A percentile compares a stretch with the other conserved stretches of the same genome.
These are phyloP conservation scores for Belgica antarctica DNA, from an alignment of 2,888 invertebrate genomes.

Conservation along the genomic window DNA sequence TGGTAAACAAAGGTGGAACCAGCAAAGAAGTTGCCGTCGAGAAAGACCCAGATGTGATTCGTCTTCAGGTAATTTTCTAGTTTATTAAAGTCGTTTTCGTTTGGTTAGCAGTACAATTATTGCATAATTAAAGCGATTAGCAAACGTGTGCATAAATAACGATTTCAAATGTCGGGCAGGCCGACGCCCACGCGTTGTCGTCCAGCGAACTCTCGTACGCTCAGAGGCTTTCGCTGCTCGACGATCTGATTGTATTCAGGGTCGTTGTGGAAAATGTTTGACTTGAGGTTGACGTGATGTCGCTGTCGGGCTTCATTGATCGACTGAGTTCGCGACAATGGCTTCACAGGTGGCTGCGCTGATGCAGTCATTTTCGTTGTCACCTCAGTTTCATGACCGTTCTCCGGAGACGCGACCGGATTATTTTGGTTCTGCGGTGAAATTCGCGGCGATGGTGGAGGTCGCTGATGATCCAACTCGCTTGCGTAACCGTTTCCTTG, in stretches of 20 bases:
- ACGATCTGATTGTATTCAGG: conserved; percentile 40
- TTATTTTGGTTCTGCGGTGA: not conserved
- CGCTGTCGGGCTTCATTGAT: conserved; percentile 38
- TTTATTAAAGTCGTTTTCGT: no score
- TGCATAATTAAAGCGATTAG: conserved; percentile 5
- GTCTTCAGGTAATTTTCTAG: conserved; percentile 60
- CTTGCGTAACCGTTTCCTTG: not conserved
- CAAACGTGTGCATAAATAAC: not conserved
- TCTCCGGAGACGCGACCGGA: not conserved
- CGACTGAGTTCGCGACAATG: conserved; percentile 27
- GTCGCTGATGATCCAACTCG: conserved; percentile 1
- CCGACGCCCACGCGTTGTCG: conserved; percentile 46
- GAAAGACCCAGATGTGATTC: conserved; percentile 72
- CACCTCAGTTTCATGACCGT: conserved; percentile 11
- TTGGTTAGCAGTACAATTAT: conserved; percentile 28
- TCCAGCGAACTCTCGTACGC: conserved; percentile 46
- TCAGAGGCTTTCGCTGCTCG: conserved; percentile 43
- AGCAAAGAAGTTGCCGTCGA: conserved; percentile 61
- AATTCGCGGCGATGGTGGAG: not conserved
- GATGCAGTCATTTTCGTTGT: not conserved
- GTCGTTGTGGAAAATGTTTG: conserved; percentile 45
- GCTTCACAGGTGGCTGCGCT: conserved; percentile 30
- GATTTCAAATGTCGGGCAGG: conserved; percentile 45
- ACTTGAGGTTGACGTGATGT: conserved; percentile 45
- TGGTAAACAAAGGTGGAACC: conserved; percentile 72